A percentile compares a stretch with the other conserved stretches of the same genome.
These are phyloP conservation scores for Caiman crocodilus DNA, from an alignment of 2,797 vertebrate species.

Conservation along the genomic window DNA sequence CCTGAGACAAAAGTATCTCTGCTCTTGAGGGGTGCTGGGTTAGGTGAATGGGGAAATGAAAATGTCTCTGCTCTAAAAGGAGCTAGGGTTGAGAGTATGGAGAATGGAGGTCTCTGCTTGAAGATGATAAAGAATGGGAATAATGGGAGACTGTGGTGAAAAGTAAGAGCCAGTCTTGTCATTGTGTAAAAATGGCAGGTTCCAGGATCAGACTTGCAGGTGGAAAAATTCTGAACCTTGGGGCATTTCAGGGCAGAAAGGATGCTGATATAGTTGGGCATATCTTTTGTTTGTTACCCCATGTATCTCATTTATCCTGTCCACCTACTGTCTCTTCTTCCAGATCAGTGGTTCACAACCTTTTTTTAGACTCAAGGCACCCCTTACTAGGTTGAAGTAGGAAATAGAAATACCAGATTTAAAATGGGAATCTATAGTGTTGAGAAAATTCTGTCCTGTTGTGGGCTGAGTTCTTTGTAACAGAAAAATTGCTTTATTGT, in stretches of 20 bases:
- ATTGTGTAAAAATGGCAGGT: background rate
- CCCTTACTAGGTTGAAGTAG: too few relatives aligned
- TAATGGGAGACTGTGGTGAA: background rate
- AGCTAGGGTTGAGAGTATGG: background rate
- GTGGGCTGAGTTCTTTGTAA: too few relatives aligned
- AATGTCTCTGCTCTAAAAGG: background rate
- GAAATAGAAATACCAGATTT: too few relatives aligned
- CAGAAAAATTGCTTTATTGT: too few relatives aligned
- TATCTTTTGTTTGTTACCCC: background rate
- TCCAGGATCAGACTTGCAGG: background rate
- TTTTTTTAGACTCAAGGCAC: too few relatives aligned
- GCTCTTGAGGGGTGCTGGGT: background rate
- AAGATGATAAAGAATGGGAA: background rate
- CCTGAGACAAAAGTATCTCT: slow-evolving; percentile 52
- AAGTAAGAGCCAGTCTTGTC: background rate
- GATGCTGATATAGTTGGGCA: background rate
- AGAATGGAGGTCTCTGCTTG: background rate
- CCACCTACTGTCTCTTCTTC: background rate
- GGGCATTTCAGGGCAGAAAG: background rate
- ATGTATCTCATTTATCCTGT: background rate
- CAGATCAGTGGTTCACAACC: too few relatives aligned
- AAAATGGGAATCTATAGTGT: too few relatives aligned
- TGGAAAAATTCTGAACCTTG: background rate
- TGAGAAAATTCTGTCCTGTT: too few relatives aligned
- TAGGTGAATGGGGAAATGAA: background rate